Conservation (phyloP, 2,888 invertebrate species). For the Oligia strigilis region DNA sequence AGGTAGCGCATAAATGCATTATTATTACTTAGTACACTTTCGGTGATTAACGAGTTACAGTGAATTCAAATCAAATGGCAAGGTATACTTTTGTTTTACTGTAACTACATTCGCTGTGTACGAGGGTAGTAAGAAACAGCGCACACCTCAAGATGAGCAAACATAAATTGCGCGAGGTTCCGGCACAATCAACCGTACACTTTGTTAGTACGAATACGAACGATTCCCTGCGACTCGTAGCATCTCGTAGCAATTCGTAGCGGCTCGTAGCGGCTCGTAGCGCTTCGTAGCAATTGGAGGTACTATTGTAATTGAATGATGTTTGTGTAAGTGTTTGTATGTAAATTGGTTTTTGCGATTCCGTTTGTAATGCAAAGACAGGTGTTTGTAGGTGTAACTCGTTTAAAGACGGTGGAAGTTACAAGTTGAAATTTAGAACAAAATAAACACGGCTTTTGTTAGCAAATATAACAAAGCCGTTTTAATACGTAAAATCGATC, state of each 20-base stretch:
- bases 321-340: conserved; percentile 38
- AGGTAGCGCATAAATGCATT: neutral
- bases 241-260: conserved; percentile 37
- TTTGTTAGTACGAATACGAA: conserved; percentile 68
- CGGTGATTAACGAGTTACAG: neutral
- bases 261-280: conserved; percentile 38
- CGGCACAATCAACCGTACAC: conserved; percentile 83
- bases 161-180: conserved; percentile 89
- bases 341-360: conserved; percentile 43
- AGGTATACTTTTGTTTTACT: conserved; percentile 8
- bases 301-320: conserved; percentile 53
- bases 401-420: neutral
- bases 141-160: conserved; percentile 84
- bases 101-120: conserved; percentile 31
- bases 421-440: neutral
- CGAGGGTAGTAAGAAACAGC: conserved; percentile 60
- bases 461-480: neutral
- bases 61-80: neutral
- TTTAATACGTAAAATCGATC: neutral
- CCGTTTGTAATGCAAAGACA: conserved; percentile 29
- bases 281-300: conserved; percentile 34
- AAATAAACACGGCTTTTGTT: neutral
- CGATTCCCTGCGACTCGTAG: conserved; percentile 24
- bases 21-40: neutral
- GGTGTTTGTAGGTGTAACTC: conserved; percentile 8